Base-by-base conservation (phyloP, 2,888 invertebrate genomes). In the Stenolophus ochropezus region DNA sequence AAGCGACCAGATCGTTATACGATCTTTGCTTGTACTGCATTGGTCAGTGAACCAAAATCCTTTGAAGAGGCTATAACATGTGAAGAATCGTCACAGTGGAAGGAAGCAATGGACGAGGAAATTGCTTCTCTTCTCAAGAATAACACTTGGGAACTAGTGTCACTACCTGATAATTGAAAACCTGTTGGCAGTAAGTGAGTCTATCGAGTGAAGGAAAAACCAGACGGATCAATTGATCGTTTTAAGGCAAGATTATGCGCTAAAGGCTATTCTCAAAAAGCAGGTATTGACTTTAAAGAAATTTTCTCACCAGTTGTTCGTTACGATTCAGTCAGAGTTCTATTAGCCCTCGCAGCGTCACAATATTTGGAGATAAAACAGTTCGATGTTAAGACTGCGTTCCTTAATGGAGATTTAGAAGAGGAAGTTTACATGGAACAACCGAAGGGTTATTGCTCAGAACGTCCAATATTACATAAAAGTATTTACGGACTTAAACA, bases 181-280 rank as follows among this genome's bases (percentile, higher is more conserved):
- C n/a, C 81, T 14, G 81, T 85, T 11, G 82, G 73, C 25, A 49
- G 23, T 16, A 84, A 83, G 58, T 84, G 84, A 83, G 77, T 83
- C 5, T 84, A 83, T 71, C 82, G 81, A 77, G 25, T 83, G 3
- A 84, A 85, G 82, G n/a, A 75, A n/a, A 25, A 74, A 76, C 20
- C 42, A 42, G 73, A 58, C 73, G 83, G 79, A 47, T 74, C 71
- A 65, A 61, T 83, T 42, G 78, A 56, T 20, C 81, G 71, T n/a
- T 83, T 83, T 27, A 85, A 86, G 69, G 84, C 85, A 1, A 82
- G 85, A 61, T 74, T 85, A 3, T 82, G 83, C 4, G 75, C 83
- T 11, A 83, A n/a, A n/a, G n/a, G n/a, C n/a, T n/a, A n/a, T n/a
- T n/a, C n/a, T n/a, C n/a, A n/a, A n/a, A n/a, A n/a, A n/a, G n/a